These are phyloP conservation scores for Ceratitis capitata DNA, from an alignment of 1,140 invertebrate genomes.

Conservation along the genomic window DNA sequence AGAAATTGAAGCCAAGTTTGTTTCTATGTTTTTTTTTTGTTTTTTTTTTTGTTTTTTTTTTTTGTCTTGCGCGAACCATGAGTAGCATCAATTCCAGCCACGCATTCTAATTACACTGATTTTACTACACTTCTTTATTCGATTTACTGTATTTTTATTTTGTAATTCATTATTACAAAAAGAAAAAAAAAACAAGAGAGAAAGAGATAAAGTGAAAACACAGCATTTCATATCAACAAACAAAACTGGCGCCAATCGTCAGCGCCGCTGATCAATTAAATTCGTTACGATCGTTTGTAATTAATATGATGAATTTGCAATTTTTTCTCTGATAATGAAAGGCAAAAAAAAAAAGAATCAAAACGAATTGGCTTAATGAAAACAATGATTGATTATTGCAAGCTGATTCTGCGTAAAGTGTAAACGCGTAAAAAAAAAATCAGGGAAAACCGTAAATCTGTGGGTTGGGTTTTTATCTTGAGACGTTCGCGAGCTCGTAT, in stretches of 20 bases:
- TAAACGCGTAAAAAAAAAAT: background rate
- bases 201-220: conserved; percentile 18
- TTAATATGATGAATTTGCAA: conserved; percentile 61
- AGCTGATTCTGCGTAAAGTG: conserved; percentile 13
- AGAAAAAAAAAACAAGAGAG: no score
- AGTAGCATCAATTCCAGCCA: background rate
- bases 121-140: background rate
- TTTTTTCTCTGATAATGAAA: background rate
- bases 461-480: no score
- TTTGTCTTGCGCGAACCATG: background rate
- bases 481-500: no score
- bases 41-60: background rate
- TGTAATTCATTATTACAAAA: conserved; percentile 16
- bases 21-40: background rate
- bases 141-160: background rate
- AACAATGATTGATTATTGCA: conserved; percentile 39
- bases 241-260: conserved; percentile 41
- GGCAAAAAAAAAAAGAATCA: background rate
- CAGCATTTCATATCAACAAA: conserved; percentile 8
- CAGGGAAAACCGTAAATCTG: background rate
- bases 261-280: conserved; percentile 63
- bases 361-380: conserved; percentile 27
- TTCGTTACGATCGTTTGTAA: conserved; percentile 64
- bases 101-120: conserved; percentile 30
- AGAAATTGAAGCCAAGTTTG: background rate